Conservation (phyloP, 2,888 invertebrate species). For the Cacoxenus indagator region DNA sequence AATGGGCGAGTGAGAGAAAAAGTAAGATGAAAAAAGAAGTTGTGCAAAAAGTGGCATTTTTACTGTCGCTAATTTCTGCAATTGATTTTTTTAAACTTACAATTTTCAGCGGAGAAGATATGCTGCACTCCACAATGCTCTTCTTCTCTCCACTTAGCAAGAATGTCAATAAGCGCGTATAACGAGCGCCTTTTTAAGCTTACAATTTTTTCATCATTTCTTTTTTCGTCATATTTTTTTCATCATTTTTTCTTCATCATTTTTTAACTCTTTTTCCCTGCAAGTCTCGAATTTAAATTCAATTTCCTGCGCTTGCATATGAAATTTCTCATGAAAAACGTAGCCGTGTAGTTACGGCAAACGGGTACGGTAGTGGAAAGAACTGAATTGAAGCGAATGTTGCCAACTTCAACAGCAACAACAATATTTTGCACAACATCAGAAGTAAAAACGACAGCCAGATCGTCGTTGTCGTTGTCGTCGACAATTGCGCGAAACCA, state of each 20-base stretch:
- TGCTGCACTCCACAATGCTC: neutral
- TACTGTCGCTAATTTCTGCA: slow-evolving; percentile 47
- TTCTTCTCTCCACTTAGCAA: slow-evolving; percentile 11
- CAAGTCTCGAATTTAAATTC: slow-evolving; percentile 66
- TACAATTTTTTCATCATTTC: slow-evolving; percentile 28
- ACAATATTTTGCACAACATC: neutral
- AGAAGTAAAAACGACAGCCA: neutral
- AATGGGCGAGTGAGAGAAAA: neutral
- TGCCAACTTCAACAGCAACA: slow-evolving; percentile 29
- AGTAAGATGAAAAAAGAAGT: neutral
- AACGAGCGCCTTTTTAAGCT: slow-evolving; percentile 65
- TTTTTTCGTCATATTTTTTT: too few relatives aligned
- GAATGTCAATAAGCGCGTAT: slow-evolving; percentile 49
- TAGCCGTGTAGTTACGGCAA: too few relatives aligned
- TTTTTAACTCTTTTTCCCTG: too few relatives aligned
- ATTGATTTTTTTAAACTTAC: slow-evolving; percentile 43
- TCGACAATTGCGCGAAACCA: slow-evolving; percentile 28
- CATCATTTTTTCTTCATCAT: too few relatives aligned
- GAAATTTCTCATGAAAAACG: slow-evolving; percentile 41
- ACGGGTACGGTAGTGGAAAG: too few relatives aligned
- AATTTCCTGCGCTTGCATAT: slow-evolving; percentile 59
- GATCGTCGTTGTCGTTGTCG: slow-evolving; percentile 38
- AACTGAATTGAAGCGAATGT: neutral
- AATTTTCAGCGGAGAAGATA: neutral
- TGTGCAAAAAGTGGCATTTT: slow-evolving; percentile 41